Base-by-base conservation (phyloP, 2,797 vertebrate genomes). In the Gymnothorax javanicus region DNA sequence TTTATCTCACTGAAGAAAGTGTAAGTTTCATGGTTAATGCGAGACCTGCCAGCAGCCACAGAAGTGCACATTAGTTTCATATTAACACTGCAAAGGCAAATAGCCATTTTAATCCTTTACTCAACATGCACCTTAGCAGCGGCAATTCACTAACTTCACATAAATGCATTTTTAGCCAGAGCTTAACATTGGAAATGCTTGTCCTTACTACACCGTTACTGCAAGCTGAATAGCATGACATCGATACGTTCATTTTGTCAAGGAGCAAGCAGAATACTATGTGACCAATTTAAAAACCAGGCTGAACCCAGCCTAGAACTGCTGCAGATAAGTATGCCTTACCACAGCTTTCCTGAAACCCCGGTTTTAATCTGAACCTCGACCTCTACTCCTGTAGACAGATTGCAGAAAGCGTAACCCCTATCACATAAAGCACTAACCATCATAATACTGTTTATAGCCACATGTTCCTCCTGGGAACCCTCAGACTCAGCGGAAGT, bases 381-480 rank as follows among this genome's bases (percentile, higher is more conserved):
- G 25, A 58, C 82, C 54, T 60, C 82, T 7, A 7, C 56, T 15
- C 56, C 6, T 43, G 82, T 59, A 83, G 82, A 83, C 23, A 56
- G 77, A 54, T 56, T 81, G 56, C 54, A 56, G 50, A 81, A 81
- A n/a, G 52, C 77, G n/a, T 77, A 81, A 81, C 50, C 77, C 52
- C 77, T 17, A 52, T 81, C 77, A 81, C 20, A 33, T 52, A 81
- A 52, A 81, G 77, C 50, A n/a, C 77, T 81, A n/a, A 81, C 33
- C 77, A 56, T 56, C 50, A 11, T 81, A 81, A 81, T 81, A 81
- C 17, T 56, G 77, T 56, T 81, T 81, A 81, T 52, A 81, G 50
- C 77, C 23, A 4, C 4, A 43, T 2, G 2, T 43, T 43, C 50
- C 77, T 81, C 77, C 77, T n/a, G 77, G 52, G 77, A 56, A n/a